Evolutionary conservation across 2,113 vertebrate species (phyloP).

Genomic region (Pygoscelis adeliae): DNA sequence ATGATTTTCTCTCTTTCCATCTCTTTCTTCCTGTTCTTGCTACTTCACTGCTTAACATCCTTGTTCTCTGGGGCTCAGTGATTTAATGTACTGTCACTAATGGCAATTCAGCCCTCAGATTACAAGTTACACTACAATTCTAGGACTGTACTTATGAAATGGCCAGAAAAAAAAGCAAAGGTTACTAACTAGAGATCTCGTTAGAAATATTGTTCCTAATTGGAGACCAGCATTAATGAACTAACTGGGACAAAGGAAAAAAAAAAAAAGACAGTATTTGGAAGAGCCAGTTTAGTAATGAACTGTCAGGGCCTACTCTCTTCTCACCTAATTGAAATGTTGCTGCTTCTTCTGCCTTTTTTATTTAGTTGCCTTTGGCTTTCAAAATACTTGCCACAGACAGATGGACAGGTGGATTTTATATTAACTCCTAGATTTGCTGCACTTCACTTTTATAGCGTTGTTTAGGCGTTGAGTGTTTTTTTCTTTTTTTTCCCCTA

Average conservation of each 20-base stretch:
- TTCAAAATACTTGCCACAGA: conserved; percentile 46
- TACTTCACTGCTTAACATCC: neutral
- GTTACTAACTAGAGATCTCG: neutral
- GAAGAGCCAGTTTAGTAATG: neutral
- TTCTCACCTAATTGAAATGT: conserved; percentile 65
- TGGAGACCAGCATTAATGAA: conserved; percentile 57
- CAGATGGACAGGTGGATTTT: conserved; percentile 56
- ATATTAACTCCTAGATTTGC: conserved; percentile 49
- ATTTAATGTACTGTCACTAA: conserved; percentile 47
- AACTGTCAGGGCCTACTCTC: conserved; percentile 21
- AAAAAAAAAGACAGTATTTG: neutral
- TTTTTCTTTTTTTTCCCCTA: neutral
- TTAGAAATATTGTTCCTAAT: conserved; percentile 51
- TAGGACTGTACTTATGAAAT: neutral
- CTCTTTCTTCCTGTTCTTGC: neutral
- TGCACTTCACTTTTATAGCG: neutral
- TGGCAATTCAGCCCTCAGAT: neutral
- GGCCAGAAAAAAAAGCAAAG: neutral
- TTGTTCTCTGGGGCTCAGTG: conserved; percentile 27
- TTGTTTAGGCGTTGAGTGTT: neutral
- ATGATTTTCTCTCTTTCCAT: neutral
- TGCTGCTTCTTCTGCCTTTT: conserved; percentile 27
- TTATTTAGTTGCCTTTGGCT: conserved; percentile 64
- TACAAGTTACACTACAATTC: conserved; percentile 17
- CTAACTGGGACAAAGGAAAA: conserved; percentile 6